Evolutionary conservation across 2,888 invertebrate genomes (phyloP).

Genomic region (Amphiduros pacificus): DNA sequence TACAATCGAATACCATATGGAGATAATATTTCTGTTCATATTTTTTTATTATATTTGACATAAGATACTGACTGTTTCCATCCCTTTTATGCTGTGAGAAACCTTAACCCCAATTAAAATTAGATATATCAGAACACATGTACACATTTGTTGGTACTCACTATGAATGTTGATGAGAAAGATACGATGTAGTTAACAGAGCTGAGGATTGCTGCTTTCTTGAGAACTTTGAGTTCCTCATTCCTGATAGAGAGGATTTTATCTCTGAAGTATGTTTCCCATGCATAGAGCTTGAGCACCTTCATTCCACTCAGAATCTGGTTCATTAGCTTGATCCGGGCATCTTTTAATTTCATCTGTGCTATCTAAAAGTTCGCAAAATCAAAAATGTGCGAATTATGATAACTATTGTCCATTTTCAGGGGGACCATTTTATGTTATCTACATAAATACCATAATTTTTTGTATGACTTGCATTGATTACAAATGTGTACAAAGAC

Average conservation of each 20-base stretch:
- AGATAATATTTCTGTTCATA: no score
- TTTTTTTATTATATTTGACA: no score
- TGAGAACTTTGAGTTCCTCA: constrained; percentile 54
- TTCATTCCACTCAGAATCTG: constrained; percentile 25
- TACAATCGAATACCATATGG: no score
- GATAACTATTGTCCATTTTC: no score
- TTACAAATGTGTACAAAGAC: no score
- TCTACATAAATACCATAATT: no score
- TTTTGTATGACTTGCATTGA: no score
- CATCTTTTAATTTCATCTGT: constrained; percentile 24
- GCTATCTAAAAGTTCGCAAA: constrained; percentile 7
- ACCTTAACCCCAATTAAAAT: background rate
- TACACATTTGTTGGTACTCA: background rate
- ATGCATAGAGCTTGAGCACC: constrained; percentile 56
- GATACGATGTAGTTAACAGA: constrained; percentile 27
- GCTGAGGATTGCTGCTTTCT: constrained; percentile 44
- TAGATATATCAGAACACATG: background rate
- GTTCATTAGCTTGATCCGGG: constrained; percentile 21
- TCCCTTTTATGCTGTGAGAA: no score
- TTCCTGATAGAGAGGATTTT: constrained; percentile 49
- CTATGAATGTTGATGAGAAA: constrained; percentile 12
- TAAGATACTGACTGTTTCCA: no score
- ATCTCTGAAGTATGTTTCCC: constrained; percentile 58
- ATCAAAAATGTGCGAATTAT: no score
- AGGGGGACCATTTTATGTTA: no score